Conservation (phyloP, 2,888 invertebrate genomes). For the Panopea generosa region DNA sequence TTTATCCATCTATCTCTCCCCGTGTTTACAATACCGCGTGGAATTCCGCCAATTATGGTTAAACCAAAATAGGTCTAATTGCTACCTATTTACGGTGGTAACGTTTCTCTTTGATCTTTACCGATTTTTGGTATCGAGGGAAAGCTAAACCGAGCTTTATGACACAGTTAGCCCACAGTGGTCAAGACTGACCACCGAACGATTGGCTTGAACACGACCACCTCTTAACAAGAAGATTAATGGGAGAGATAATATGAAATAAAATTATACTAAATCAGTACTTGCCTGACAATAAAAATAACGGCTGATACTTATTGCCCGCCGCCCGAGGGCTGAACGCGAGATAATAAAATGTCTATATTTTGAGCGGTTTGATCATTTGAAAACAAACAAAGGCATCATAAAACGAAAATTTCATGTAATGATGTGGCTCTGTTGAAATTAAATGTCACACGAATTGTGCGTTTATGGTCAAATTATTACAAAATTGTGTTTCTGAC, state of each 20-base stretch:
- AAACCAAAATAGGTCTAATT: constrained; percentile 61
- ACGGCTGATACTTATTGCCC: constrained; percentile 17
- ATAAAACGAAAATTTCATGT: constrained; percentile 54
- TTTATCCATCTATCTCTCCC: constrained; percentile 1
- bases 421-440: constrained; percentile 47
- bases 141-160: constrained; percentile 29
- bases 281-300: constrained; percentile 48
- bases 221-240: constrained; percentile 57
- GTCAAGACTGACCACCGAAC: constrained; percentile 18
- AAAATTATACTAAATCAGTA: constrained; percentile 65
- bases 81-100: constrained; percentile 64
- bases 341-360: constrained; percentile 62
- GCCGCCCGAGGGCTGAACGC: constrained; percentile 36
- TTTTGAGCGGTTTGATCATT: constrained; percentile 62
- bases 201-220: constrained; percentile 39
- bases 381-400: constrained; percentile 59
- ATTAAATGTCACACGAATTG: constrained; percentile 54
- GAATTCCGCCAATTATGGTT: constrained; percentile 56
- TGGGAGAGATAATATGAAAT: constrained; percentile 59
- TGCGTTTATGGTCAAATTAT: constrained; percentile 53
- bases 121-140: constrained; percentile 27
- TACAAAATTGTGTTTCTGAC: constrained; percentile 45
- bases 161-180: constrained; percentile 19
- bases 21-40: constrained; percentile 34
- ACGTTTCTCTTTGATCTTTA: constrained; percentile 53